These are phyloP conservation scores for Andrena cerasifolii DNA, from an alignment of 1,140 invertebrate genomes.

Conservation along the genomic window DNA sequence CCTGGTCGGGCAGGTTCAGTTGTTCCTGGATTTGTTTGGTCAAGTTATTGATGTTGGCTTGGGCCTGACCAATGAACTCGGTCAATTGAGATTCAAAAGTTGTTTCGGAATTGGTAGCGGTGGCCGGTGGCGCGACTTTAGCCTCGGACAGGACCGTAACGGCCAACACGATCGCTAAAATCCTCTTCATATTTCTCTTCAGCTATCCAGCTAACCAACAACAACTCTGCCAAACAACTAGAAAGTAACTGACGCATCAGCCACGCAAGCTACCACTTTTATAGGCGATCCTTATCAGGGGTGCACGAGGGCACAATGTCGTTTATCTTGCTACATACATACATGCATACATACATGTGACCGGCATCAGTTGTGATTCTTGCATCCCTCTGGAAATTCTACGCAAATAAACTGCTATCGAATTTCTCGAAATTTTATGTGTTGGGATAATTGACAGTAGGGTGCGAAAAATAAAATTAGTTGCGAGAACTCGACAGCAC, in stretches of 20 bases:
- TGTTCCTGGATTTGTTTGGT: slow-evolving; percentile 65
- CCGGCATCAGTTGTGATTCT: slow-evolving; percentile 12
- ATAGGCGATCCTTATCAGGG: slow-evolving; percentile 74
- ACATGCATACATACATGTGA: too few species aligned
- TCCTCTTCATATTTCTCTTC: slow-evolving; percentile 66
- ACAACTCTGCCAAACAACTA: background rate
- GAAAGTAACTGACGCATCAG: slow-evolving; percentile 66
- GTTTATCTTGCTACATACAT: slow-evolving; percentile 56
- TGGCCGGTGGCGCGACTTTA: slow-evolving; percentile 23
- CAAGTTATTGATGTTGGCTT: slow-evolving; percentile 63
- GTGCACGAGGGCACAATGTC: slow-evolving; percentile 67
- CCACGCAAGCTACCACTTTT: slow-evolving; percentile 59
- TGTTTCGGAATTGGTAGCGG: slow-evolving; percentile 9
- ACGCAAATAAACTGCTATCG: too few species aligned
- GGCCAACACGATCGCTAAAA: slow-evolving; percentile 47
- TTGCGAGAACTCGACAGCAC: background rate
- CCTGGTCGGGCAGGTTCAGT: slow-evolving; percentile 68
- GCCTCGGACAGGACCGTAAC: slow-evolving; percentile 37
- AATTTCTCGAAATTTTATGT: too few species aligned
- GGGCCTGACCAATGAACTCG: slow-evolving; percentile 66
- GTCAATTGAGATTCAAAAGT: slow-evolving; percentile 31
- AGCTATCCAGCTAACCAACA: too few species aligned
- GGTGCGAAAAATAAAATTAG: too few species aligned
- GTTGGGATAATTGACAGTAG: too few species aligned
- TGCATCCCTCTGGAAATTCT: background rate